Evolutionary conservation across 2,888 invertebrate species (phyloP).

Genomic region (Drosophila rubida): DNA sequence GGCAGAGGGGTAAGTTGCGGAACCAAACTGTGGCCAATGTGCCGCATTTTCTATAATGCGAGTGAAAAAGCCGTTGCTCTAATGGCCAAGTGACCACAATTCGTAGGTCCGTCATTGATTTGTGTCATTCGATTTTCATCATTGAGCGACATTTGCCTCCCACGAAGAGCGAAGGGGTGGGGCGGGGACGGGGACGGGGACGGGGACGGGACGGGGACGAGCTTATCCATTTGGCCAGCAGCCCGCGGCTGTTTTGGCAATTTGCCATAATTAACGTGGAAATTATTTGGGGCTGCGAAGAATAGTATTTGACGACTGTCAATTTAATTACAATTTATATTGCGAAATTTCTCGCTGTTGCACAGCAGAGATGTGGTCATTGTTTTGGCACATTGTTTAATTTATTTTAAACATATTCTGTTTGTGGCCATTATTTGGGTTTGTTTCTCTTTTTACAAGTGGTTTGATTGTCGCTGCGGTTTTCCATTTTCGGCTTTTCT

Average conservation of each 20-base stretch:
- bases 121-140: conserved; percentile 42
- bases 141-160: conserved; percentile 23
- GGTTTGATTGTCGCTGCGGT: conserved; percentile 53
- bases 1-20: neutral
- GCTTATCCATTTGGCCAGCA: neutral
- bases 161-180: conserved; percentile 6
- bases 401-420: conserved; percentile 67
- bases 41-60: conserved; percentile 41
- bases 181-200: no score
- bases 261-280: conserved; percentile 67
- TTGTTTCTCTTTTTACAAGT: conserved; percentile 27
- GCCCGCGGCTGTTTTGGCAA: conserved; percentile 22
- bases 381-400: conserved; percentile 71
- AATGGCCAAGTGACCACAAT: conserved; percentile 64
- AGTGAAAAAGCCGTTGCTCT: conserved; percentile 29
- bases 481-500: conserved; percentile 29
- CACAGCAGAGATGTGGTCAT: conserved; percentile 49
- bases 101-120: conserved; percentile 62
- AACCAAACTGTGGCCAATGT: conserved; percentile 43
- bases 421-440: conserved; percentile 59
- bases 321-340: conserved; percentile 76
- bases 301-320: conserved; percentile 51
- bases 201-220: no score
- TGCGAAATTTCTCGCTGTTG: conserved; percentile 42
- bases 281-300: conserved; percentile 38